Conservation (phyloP, 2,888 invertebrate genomes). For the Eristalis intricaria region DNA sequence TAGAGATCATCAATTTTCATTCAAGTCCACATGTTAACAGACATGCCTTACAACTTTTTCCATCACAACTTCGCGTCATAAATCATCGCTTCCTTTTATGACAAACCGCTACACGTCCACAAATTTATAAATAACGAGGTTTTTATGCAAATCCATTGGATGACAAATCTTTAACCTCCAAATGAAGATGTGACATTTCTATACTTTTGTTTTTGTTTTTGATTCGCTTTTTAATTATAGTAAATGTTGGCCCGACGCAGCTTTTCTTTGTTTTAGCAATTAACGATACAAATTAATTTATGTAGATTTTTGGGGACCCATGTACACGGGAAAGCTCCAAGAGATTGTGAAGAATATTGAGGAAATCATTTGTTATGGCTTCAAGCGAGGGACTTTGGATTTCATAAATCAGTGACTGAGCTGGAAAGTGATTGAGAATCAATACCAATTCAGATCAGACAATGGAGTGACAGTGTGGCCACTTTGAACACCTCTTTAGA, state of each 20-base stretch:
- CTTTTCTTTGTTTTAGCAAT: slow-evolving; percentile 40
- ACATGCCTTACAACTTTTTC: slow-evolving; percentile 13
- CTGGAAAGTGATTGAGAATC: not conserved
- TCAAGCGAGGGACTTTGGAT: not conserved
- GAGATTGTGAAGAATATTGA: not conserved
- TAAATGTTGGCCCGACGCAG: slow-evolving; percentile 4
- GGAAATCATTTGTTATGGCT: slow-evolving; percentile 12
- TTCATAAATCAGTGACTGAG: slow-evolving; percentile 16
- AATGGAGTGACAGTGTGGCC: not conserved
- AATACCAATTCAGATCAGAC: not conserved
- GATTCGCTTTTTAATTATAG: slow-evolving; percentile 14
- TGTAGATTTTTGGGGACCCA: slow-evolving; percentile 15
- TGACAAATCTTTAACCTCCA: slow-evolving; percentile 36
- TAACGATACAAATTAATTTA: slow-evolving; percentile 30
- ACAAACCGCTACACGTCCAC: slow-evolving; percentile 6
- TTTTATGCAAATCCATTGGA: slow-evolving; percentile 31
- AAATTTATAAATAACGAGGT: slow-evolving; percentile 30
- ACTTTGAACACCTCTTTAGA: too few species aligned
- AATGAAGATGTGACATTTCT: slow-evolving; percentile 33
- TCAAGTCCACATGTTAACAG: slow-evolving; percentile 22
- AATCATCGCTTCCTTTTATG: slow-evolving; percentile 50
- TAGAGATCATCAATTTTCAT: slow-evolving; percentile 14
- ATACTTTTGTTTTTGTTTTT: not conserved
- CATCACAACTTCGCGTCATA: not conserved
- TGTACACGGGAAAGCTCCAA: not conserved